Evolutionary conservation across 2,888 invertebrate species (phyloP), one percentile per base, ranked within the genome.

Genomic region (Hirtodrosophila confusa): DNA sequence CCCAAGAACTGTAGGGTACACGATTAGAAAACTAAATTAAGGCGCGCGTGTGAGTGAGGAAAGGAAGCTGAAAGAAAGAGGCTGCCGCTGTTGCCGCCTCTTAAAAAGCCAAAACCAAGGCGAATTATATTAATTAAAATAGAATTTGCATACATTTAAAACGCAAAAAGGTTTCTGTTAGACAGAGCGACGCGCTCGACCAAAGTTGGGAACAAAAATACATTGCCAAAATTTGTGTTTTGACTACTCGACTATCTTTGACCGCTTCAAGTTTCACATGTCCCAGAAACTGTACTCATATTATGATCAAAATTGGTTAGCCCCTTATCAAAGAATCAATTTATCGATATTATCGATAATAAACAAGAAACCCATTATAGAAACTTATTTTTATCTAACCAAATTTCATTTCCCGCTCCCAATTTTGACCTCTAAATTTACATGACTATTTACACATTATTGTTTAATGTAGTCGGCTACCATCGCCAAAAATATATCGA

Each of bases 111-210:
- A 58, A 69, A 58, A 39, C 69, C 69, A 70, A 31, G 41, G 61
- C 68, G 73, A 58, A 73, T 82, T 75, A 77, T 78, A 80, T 83
- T 86, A 89, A 88, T 84, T 84, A 78, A 85, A 78, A 78, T 77
- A 84, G 69, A 74, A 89, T 89, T 89, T 89, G 80, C 82, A 89
- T 89, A 76, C 75, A 79, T 87, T 79, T 76, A 80, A 51, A 62
- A 39, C 49, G 67, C 66, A 67, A 74, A 74, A 68, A 63, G 69
- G 79, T 69, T 88, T 87, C 50, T 77, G 78, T 88, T 77, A 89
- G 85, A 86, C 85, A 88, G 84, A 77, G 86, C 73, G 85, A 74
- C 85, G 89, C 89, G 72, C 45, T 47, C 48, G 54, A 43, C 44
- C 45, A 63, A 53, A 62, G 61, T 79, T 63, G 27, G 6, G 2